Evolutionary conservation across 2,797 vertebrate genomes (phyloP).

Genomic region (Octomys mimax): DNA sequence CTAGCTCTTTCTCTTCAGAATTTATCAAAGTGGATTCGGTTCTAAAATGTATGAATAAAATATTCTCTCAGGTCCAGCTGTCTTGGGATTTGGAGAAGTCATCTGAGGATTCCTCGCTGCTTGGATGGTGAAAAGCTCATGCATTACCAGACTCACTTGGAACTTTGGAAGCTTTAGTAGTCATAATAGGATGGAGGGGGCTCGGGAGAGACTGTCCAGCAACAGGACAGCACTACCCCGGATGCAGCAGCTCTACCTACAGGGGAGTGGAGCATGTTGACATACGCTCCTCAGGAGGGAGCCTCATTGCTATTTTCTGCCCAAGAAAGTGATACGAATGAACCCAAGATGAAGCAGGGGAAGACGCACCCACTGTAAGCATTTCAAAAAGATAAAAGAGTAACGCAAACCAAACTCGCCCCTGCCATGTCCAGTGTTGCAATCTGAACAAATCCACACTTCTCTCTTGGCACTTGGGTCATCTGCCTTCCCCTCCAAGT

Average conservation of each 20-base stretch:
- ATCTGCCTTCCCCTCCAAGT: not conserved
- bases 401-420: not conserved
- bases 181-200: fast-evolving
- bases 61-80: not conserved
- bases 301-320: not conserved
- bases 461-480: no score
- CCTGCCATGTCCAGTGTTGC: not conserved
- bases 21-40: constrained; percentile 46
- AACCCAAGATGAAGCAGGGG: not conserved
- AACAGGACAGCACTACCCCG: not conserved
- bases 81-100: constrained; percentile 51
- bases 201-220: not conserved
- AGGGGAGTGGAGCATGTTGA: not conserved
- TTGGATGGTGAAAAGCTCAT: not conserved
- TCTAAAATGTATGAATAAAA: constrained; percentile 71
- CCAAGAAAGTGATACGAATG: constrained; percentile 2
- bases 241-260: not conserved
- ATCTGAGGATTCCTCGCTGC: constrained; percentile 43
- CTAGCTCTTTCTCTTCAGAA: constrained; percentile 64
- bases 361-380: not conserved
- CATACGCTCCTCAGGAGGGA: not conserved
- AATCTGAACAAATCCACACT: not conserved
- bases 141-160: not conserved
- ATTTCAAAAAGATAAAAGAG: not conserved
- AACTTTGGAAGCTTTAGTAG: not conserved